phyloP scores from a whole-genome alignment of 2,113 vertebrate species.

The Varanus komodoensis region DNA sequence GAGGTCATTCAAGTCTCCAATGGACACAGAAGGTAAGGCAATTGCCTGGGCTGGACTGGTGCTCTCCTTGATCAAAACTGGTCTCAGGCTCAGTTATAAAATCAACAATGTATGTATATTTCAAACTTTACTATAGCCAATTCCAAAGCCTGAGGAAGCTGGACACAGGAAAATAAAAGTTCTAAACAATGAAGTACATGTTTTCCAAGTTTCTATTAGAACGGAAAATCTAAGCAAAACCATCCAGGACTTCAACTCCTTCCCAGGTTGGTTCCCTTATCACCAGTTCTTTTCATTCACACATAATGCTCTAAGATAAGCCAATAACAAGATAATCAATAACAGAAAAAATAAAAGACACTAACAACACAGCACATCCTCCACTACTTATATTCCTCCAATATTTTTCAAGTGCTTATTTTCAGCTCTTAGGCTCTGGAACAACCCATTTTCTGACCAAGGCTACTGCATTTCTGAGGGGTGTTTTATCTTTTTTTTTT shows the following conservation, averaged over 20 bases:
- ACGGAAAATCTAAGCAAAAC: neutral
- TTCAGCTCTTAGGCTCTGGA: neutral
- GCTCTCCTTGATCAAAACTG: neutral
- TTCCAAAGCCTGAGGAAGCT: neutral
- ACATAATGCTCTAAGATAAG: neutral
- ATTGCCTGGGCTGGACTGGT: neutral
- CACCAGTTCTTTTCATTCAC: accelerated
- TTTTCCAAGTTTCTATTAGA: neutral
- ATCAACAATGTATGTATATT: neutral
- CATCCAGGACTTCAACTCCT: neutral
- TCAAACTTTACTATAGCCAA: neutral
- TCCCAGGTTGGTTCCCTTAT: neutral
- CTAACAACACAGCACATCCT: neutral
- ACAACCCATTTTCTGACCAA: neutral
- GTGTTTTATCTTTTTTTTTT: neutral
- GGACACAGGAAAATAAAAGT: neutral
- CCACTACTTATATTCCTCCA: neutral
- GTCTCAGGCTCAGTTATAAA: neutral
- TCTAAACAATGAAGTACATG: neutral
- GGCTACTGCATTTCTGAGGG: neutral
- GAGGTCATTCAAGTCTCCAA: neutral
- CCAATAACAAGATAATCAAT: neutral
- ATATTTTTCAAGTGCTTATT: neutral
- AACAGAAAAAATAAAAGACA: neutral
- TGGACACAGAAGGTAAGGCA: neutral